Percentiles rank a stretch among this genome's conserved stretches.
Conservation (phyloP, 2,797 vertebrate genomes). For the Poeciliopsis gracilis region DNA sequence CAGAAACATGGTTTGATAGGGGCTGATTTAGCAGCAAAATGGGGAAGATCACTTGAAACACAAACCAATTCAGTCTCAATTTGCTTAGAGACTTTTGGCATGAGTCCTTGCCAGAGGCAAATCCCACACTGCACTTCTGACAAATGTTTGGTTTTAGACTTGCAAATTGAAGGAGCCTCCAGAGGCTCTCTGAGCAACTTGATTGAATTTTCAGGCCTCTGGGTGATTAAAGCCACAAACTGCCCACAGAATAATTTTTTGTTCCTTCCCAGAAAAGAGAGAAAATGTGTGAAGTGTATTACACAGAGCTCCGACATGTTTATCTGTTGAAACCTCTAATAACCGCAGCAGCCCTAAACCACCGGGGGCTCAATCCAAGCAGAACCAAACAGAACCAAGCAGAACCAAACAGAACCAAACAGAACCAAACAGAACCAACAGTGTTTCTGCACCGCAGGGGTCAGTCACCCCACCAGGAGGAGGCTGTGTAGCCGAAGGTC, state of each 20-base stretch:
- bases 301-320: background rate
- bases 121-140: conserved; percentile 1
- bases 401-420: background rate
- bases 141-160: conserved; percentile 2
- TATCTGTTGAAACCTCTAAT: conserved; percentile 13
- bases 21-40: background rate
- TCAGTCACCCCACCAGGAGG: background rate
- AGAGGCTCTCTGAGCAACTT: background rate
- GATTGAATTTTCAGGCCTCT: background rate
- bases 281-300: background rate
- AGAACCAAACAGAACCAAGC: background rate
- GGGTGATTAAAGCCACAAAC: background rate
- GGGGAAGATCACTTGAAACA: background rate
- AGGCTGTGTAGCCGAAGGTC: background rate
- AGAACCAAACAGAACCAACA: background rate
- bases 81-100: background rate
- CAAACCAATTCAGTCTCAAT: background rate
- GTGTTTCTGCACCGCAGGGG: background rate
- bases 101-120: background rate
- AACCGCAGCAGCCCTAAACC: background rate
- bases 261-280: background rate
- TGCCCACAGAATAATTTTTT: background rate
- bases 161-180: background rate
- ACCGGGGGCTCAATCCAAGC: background rate
- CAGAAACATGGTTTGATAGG: too few species aligned